phyloP scores from a whole-genome alignment of 2,888 invertebrate species.

The Campoletis raptor region DNA sequence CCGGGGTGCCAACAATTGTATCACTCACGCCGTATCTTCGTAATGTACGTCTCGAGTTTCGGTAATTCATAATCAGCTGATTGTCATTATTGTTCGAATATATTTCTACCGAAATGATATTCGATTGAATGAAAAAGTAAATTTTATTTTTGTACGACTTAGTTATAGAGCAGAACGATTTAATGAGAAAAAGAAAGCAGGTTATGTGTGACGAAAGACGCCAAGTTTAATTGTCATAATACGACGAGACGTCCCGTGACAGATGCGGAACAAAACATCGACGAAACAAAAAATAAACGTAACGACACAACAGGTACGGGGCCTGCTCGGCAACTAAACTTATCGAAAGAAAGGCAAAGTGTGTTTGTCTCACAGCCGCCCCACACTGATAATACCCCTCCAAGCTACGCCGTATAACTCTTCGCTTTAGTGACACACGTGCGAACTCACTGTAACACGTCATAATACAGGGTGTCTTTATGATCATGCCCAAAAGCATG shows the following conservation, averaged over 20 bases:
- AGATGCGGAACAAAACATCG: constrained; percentile 27
- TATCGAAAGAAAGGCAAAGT: constrained; percentile 72
- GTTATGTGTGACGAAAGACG: constrained; percentile 10
- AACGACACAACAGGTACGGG: constrained; percentile 67
- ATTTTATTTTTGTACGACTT: not conserved
- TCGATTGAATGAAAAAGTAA: not conserved
- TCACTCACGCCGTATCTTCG: constrained; percentile 22
- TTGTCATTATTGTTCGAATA: constrained; percentile 26
- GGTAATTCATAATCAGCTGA: constrained; percentile 62
- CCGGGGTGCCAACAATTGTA: constrained; percentile 27
- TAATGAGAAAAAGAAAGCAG: not conserved
- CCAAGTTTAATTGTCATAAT: constrained; percentile 40
- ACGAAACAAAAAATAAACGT: constrained; percentile 10
- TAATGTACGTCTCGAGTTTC: constrained; percentile 13
- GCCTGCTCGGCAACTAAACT: constrained; percentile 72
- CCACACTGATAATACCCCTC: constrained; percentile 79
- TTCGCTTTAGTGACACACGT: constrained; percentile 42
- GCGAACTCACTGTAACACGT: constrained; percentile 18
- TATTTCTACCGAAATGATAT: not conserved
- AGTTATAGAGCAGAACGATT: not conserved
- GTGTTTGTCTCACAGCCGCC: constrained; percentile 70
- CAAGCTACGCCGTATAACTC: constrained; percentile 65
- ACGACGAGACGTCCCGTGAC: constrained; percentile 13
- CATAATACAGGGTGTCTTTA: not conserved
- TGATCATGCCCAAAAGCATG: not conserved